phyloP scores from a whole-genome alignment of 2,888 invertebrate species.

The Volucella zonaria region DNA sequence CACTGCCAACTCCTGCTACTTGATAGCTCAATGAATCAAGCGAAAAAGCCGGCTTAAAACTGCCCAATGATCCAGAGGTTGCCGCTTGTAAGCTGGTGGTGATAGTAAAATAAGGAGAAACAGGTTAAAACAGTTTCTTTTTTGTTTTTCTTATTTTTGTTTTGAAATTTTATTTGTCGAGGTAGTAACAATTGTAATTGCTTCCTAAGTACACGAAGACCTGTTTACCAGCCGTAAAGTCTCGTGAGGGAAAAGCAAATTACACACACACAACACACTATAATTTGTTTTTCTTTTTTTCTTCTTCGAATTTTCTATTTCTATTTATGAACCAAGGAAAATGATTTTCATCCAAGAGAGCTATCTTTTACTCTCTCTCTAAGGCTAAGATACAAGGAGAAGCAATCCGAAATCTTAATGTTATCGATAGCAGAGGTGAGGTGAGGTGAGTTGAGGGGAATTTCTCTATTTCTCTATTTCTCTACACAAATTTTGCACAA shows the following conservation, averaged over 20 bases:
- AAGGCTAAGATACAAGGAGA: too few species aligned
- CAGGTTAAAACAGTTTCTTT: slow-evolving; percentile 60
- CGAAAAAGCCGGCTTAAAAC: slow-evolving; percentile 81
- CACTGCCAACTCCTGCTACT: slow-evolving; percentile 28
- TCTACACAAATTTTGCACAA: slow-evolving; percentile 47
- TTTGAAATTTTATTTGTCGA: neutral
- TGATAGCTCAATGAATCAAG: slow-evolving; percentile 77
- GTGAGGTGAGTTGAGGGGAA: slow-evolving; percentile 22
- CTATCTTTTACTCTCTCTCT: too few species aligned
- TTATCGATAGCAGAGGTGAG: slow-evolving; percentile 26
- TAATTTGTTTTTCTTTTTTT: neutral
- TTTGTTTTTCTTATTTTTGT: neutral
- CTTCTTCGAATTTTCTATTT: slow-evolving; percentile 44
- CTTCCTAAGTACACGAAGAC: neutral
- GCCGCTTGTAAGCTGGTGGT: slow-evolving; percentile 79
- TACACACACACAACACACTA: slow-evolving; percentile 49
- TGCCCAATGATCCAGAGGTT: slow-evolving; percentile 78
- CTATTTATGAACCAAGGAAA: slow-evolving; percentile 38
- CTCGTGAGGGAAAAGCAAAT: slow-evolving; percentile 56
- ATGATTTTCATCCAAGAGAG: slow-evolving; percentile 31
- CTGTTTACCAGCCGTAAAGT: slow-evolving; percentile 47
- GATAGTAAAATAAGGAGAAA: slow-evolving; percentile 21
- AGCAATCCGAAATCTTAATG: too few species aligned
- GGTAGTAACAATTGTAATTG: slow-evolving; percentile 4
- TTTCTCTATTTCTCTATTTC: slow-evolving; percentile 31